Conservation (phyloP, 2,797 vertebrate species). For the Pteronotus mesoamericanus region DNA sequence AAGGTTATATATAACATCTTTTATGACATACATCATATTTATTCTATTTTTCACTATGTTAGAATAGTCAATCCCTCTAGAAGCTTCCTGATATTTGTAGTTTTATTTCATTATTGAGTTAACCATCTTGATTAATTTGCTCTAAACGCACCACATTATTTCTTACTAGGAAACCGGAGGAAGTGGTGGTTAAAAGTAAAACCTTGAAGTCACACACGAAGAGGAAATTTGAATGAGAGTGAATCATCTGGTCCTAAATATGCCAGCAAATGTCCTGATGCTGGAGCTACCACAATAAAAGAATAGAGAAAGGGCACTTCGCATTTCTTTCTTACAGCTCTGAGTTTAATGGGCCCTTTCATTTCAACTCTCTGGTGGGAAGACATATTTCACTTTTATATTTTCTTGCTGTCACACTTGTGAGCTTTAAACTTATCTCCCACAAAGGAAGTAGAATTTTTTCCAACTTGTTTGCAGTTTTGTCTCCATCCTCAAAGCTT, state of each 20-base stretch:
- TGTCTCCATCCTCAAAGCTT: constrained; percentile 17
- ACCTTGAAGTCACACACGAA: constrained; percentile 47
- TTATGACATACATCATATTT: neutral
- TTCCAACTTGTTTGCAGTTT: constrained; percentile 62
- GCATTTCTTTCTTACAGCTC: constrained; percentile 58
- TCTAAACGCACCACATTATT: constrained; percentile 11
- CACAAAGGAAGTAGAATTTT: constrained; percentile 14
- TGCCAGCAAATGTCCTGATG: constrained; percentile 56
- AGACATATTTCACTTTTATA: constrained; percentile 59
- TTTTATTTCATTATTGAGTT: constrained; percentile 48
- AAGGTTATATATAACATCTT: neutral
- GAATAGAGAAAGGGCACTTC: constrained; percentile 41
- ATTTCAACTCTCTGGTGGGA: constrained; percentile 61
- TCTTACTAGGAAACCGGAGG: constrained; percentile 48
- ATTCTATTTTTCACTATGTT: neutral
- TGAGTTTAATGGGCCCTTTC: constrained; percentile 65
- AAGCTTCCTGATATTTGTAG: neutral
- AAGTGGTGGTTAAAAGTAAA: constrained; percentile 61
- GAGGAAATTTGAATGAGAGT: constrained; percentile 64
- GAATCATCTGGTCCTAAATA: constrained; percentile 64
- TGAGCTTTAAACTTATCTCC: constrained; percentile 54
- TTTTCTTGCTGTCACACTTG: constrained; percentile 52
- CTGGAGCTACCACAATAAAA: constrained; percentile 40
- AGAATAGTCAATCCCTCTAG: neutral
- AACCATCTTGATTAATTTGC: neutral